Percentiles rank a stretch among this genome's conserved stretches.
Conservation (phyloP, 2,888 invertebrate species). For the Argynnis bischoffii region DNA sequence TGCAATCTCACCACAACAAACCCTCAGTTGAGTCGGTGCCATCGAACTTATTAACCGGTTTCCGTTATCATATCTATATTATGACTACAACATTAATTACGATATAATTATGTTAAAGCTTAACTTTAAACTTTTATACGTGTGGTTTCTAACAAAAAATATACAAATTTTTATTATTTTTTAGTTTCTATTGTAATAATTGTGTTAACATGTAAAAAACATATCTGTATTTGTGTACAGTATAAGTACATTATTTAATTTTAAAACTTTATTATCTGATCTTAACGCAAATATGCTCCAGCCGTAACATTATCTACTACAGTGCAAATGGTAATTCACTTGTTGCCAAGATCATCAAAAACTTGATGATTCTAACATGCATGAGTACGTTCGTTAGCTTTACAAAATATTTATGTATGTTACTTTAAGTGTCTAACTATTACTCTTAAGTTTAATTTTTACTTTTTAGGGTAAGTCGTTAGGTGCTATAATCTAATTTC, state of each 20-base stretch:
- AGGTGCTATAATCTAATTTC: conserved; percentile 39
- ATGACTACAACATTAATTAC: conserved; percentile 5
- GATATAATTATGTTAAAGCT: no score
- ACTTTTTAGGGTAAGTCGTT: no score
- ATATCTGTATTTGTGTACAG: background rate
- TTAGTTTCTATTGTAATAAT: no score
- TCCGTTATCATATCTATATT: conserved; percentile 16
- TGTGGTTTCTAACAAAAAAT: no score
- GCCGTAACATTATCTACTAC: background rate
- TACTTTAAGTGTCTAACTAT: conserved; percentile 2
- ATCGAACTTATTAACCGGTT: conserved; percentile 63
- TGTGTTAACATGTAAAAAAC: no score
- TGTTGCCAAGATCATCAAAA: conserved; percentile 17
- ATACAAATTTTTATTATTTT: no score
- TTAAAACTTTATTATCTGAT: conserved; percentile 9
- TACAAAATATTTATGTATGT: background rate
- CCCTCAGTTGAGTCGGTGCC: conserved; percentile 50
- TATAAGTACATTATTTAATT: background rate
- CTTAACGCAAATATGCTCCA: background rate
- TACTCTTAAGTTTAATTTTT: no score
- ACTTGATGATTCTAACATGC: conserved; percentile 21
- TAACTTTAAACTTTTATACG: no score
- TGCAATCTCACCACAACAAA: conserved; percentile 48
- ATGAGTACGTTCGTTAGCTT: conserved; percentile 5
- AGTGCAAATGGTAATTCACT: conserved; percentile 10